Conservation (phyloP, 2,113 vertebrate species). For the Ptyas mucosa region DNA sequence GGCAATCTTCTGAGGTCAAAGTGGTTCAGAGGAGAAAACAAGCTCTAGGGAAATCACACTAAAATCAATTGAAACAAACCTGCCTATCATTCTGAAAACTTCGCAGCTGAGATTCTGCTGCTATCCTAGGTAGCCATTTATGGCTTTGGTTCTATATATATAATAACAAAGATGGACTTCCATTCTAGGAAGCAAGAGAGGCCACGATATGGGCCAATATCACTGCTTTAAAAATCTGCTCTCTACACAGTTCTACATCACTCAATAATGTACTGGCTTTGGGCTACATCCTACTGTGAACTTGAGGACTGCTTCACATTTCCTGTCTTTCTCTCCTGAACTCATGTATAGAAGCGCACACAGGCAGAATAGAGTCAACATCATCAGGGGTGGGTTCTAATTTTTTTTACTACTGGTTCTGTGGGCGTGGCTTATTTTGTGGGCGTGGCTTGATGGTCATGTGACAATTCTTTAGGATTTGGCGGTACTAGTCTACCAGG, state of each 20-base stretch:
- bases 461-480: too few species aligned
- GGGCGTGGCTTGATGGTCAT: too few species aligned
- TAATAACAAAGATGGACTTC: not conserved
- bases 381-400: not conserved
- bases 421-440: too few species aligned
- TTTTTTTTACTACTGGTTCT: too few species aligned
- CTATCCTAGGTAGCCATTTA: not conserved
- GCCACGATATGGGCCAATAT: not conserved
- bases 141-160: not conserved
- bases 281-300: not conserved
- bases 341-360: not conserved
- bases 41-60: constrained; percentile 17
- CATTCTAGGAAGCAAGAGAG: not conserved
- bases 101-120: not conserved
- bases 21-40: not conserved
- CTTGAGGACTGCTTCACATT: not conserved
- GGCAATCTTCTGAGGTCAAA: constrained; percentile 12
- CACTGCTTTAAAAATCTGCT: not conserved
- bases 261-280: not conserved
- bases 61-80: not conserved
- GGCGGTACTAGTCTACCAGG: too few species aligned
- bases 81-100: not conserved
- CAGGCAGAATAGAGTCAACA: not conserved
- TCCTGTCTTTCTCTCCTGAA: not conserved
- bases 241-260: not conserved